Conservation (phyloP, 1,140 invertebrate species). For the Diploscapter pachys region DNA sequence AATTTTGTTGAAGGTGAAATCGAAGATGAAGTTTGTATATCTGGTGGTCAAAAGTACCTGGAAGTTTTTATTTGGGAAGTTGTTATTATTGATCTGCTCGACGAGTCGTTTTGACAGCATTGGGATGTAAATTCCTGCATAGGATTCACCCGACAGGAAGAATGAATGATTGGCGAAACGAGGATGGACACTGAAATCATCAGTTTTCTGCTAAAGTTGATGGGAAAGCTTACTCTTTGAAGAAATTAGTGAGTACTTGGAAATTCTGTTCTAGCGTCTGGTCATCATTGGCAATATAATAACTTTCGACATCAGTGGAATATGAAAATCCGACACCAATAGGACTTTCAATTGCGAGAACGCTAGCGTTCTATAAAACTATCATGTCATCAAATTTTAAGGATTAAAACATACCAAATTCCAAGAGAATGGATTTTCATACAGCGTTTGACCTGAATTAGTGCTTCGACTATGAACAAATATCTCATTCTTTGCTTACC, state of each 20-base stretch:
- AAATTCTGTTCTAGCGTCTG: constrained; percentile 33
- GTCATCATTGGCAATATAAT: constrained; percentile 32
- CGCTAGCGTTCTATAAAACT: constrained; percentile 36
- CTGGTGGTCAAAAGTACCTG: constrained; percentile 10
- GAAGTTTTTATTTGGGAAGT: constrained; percentile 39
- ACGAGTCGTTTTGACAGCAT: constrained; percentile 36
- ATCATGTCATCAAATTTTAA: background rate
- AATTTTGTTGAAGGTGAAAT: background rate
- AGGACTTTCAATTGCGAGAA: constrained; percentile 42
- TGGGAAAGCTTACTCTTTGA: constrained; percentile 20
- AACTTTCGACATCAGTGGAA: constrained; percentile 19
- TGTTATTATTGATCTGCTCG: constrained; percentile 29
- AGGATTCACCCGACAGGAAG: constrained; percentile 40
- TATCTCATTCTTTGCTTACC: no score
- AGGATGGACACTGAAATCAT: constrained; percentile 33
- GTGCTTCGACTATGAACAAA: no score
- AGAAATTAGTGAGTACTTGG: constrained; percentile 33
- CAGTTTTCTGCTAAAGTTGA: background rate
- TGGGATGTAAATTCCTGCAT: constrained; percentile 40
- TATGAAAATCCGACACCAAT: constrained; percentile 49
- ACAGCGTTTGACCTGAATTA: constrained; percentile 52
- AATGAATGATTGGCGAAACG: constrained; percentile 27
- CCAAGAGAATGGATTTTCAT: constrained; percentile 62
- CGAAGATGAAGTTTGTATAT: background rate
- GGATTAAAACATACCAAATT: constrained; percentile 50